Evolutionary conservation across 2,113 vertebrate species (phyloP).

Genomic region (Deroptyus accipitrinus): DNA sequence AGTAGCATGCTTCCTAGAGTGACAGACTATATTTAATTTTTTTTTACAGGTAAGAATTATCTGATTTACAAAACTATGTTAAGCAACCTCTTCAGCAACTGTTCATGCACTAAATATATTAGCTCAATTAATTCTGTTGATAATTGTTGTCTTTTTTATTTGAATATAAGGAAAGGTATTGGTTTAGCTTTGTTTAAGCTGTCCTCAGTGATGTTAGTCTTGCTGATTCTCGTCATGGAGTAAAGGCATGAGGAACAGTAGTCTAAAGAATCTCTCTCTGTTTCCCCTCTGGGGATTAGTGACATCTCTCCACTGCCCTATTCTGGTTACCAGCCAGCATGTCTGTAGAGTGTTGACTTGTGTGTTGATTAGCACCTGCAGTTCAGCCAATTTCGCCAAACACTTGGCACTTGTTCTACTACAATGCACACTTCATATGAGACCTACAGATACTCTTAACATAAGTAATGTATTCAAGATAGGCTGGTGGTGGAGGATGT

Average conservation of each 20-base stretch:
- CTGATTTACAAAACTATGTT: neutral
- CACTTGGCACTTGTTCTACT: neutral
- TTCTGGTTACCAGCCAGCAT: neutral
- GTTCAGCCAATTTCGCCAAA: neutral
- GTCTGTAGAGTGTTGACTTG: neutral
- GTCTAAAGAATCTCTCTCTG: neutral
- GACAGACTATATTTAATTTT: neutral
- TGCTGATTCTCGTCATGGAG: neutral
- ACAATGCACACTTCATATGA: neutral
- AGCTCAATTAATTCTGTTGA: neutral
- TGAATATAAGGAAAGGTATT: neutral
- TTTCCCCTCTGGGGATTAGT: neutral
- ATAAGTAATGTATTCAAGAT: neutral
- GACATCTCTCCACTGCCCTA: neutral
- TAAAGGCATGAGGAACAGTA: neutral
- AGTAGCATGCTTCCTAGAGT: neutral
- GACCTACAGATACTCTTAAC: neutral
- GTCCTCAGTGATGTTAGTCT: neutral
- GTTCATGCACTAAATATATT: neutral
- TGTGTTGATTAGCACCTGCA: accelerated
- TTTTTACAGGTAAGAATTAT: neutral
- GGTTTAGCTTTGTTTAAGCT: neutral
- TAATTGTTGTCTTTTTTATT: neutral
- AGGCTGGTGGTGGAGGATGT: neutral
- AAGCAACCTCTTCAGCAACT: neutral